Base-by-base conservation (phyloP, 2,113 vertebrate species). In the Salvelinus alpinus region DNA sequence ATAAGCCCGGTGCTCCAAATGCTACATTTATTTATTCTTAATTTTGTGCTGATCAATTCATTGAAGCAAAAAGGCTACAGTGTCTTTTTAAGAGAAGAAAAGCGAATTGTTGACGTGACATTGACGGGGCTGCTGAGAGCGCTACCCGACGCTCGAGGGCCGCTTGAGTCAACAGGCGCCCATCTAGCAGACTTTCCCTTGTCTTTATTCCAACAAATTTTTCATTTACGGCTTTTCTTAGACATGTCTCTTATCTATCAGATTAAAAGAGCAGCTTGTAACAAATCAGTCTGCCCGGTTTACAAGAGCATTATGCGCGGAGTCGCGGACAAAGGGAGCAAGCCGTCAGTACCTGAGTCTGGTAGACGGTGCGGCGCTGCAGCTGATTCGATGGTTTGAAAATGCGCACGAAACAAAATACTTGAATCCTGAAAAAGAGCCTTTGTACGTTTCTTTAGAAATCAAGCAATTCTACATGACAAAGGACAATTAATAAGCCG, bases 401-500 rank as follows among this genome's bases (percentile, higher is more conserved):
- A 99, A 97, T 97, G 96, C 98, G 97, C 98, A 99, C 96, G 97
- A 97, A 99, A 99, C 97, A 99, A 98, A 99, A 99, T 99, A 98
- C 98, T 99, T 97, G 97, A 99, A 99, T 99, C 97, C 97, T 98
- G 97, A 97, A 99, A 99, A 98, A 97, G 96, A 97, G 96, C 98
- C 97, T 99, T 99, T 99, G 98, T 99, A 98, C 95, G 98, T 99
- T 98, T 97, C 98, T 99, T 99, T 99, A 99, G 98, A 99, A 99
- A 99, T 99, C 97, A 99, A 99, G 96, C 97, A 98, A 98, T 99
- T 99, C 98, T 99, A 97, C 98, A 99, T 99, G 97, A 99, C 97
- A 99, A 99, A 99, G 97, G 97, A 99, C 97, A 99, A 99, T 99
- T 99, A 99, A 99, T 99, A 99, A 99, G 98, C 98, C 98, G 97